Conservation (phyloP, 2,888 invertebrate species). For the Leucophora obtusa region DNA sequence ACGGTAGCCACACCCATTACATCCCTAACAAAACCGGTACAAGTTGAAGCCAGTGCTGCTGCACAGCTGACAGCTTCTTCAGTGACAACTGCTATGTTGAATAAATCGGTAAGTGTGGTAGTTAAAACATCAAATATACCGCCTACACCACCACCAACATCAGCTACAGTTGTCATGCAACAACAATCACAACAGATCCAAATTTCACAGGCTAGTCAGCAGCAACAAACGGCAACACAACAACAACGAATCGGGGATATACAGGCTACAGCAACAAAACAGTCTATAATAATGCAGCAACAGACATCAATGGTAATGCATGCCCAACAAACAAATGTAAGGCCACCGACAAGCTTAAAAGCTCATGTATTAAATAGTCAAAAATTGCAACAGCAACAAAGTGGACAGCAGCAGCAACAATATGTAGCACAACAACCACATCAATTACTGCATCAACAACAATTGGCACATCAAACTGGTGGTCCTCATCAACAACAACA, state of each 20-base stretch:
- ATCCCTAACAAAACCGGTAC: constrained; percentile 69
- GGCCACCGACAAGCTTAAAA: constrained; percentile 81
- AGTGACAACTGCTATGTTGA: constrained; percentile 66
- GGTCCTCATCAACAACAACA: constrained; percentile 62
- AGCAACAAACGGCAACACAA: constrained; percentile 56
- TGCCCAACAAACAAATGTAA: constrained; percentile 76
- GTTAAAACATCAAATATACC: constrained; percentile 71
- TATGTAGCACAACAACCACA: constrained; percentile 45
- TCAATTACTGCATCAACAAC: constrained; percentile 37
- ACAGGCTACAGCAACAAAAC: constrained; percentile 66
- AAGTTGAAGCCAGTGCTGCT: constrained; percentile 66
- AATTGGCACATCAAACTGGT: constrained; percentile 52
- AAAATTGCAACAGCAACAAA: constrained; percentile 68
- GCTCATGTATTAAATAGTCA: constrained; percentile 82
- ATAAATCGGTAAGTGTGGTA: constrained; percentile 75
- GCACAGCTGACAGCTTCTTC: constrained; percentile 62
- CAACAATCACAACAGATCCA: constrained; percentile 37
- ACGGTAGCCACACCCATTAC: constrained; percentile 68
- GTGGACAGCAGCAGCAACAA: constrained; percentile 27
- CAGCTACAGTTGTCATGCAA: constrained; percentile 9
- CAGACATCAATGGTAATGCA: constrained; percentile 74
- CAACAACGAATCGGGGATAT: constrained; percentile 60
- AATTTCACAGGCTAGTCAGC: constrained; percentile 25
- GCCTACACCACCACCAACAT: constrained; percentile 59
- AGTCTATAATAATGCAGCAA: constrained; percentile 72